Base-by-base conservation (phyloP, 2,888 invertebrate genomes). In the Acrocera orbiculus region DNA sequence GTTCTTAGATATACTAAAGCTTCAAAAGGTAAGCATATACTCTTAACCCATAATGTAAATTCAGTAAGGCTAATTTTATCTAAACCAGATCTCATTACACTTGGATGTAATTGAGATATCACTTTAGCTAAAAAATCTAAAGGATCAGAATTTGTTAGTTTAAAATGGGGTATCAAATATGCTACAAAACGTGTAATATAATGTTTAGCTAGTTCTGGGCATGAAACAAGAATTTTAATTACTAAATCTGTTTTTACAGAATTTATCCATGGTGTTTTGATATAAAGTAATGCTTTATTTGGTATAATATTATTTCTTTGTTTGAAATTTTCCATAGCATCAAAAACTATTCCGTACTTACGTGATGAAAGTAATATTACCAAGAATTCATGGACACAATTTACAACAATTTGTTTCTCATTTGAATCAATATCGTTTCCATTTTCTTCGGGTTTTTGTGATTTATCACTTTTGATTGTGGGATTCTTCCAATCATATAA, bases 341-440 rank as follows among this genome's bases (percentile, higher is more conserved):
- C 64, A 49, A 86, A 87, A 44, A 77, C 72, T 9, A 89, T 67
- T 6, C 87, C 87, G 47, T 71, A 54, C 52, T 75, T 79, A 43
- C 74, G 69, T 0, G 80, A 81, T 3, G 83, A 79, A 40, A 82
- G 72, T 3, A 89, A 54, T 30, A 70, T 64, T n/a, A 73, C 41
- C n/a, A 87, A 61, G 40, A 87, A 73, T 17, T 73, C 66, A 45
- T 81, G 76, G 0, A 75, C 61, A 7, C 69, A 58, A 9, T 63
- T 59, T 27, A 64, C 63, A 6, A 79, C 73, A 35, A 59, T 52
- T 22, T 64, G 52, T 43, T 64, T 64, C 28, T 65, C 63, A n/a
- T 56, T 45, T 37, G 53, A 46, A 44, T 62, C 48, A 4, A 53
- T 44, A 16, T 39, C 6, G 23, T 23, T 22, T 7, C 15, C 15